Base-by-base conservation (phyloP, 2,797 vertebrate genomes). In the Molossus molossus region DNA sequence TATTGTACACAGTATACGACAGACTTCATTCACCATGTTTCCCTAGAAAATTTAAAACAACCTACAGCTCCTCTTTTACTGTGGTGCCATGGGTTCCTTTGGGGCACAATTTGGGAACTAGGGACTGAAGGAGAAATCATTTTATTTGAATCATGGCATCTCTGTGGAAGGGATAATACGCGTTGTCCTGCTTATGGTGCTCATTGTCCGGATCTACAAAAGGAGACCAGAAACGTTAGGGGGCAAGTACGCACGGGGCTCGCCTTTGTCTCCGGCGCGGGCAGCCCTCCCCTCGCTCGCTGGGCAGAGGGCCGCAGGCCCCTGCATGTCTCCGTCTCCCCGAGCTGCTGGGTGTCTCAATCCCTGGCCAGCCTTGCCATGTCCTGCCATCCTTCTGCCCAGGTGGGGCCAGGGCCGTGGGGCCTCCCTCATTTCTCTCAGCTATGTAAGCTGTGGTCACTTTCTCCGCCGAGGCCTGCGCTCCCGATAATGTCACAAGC, bases 381-480 rank as follows among this genome's bases (percentile, higher is more conserved):
- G 67, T 53, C 73, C 64, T 72, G 48, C 33, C n/a, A 48, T 3
- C 64, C 45, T 15, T 97, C 65, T 1, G 0, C 95, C 89, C 76
- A 29, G 69, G 37, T 7, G 3, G 53, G 21, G 60, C 75, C 11
- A 12, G 4, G 17, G 37, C 69, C 1, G 0, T 1, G 20, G 17
- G 14, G 48, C 70, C 62, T 90, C 67, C 37, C 84, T 18, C 84
- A n/a, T 91, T 80, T 62, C 23, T 40, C 27, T 70, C 7, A 6
- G 23, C 15, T 53, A 0, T 23, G 48, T 29, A 80, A 87, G 81
- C 57, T 29, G 25, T 8, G 67, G 53, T 94, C 88, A 94, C 55
- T 92, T 95, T 96, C 90, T 77, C 92, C 94, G 53, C 40, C 2
- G 33, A 58, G 58, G 50, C 29, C 84, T 75, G 20, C 0, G 0